phyloP scores from a whole-genome alignment of 2,888 invertebrate genomes.

The Drosophila picticornis region DNA sequence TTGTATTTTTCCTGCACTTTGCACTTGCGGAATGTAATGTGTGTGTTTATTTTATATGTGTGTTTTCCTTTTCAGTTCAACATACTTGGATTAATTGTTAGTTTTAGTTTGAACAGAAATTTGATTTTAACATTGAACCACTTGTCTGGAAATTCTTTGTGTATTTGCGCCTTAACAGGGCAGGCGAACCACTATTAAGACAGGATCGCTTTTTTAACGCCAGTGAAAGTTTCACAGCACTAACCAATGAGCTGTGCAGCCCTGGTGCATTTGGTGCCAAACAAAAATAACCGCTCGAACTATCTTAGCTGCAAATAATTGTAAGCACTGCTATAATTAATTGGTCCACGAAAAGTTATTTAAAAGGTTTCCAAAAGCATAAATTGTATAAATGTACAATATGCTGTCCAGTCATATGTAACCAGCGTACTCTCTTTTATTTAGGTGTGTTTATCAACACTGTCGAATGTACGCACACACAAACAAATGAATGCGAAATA shows the following conservation, averaged over 20 bases:
- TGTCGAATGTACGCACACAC: background rate
- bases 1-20: conserved; percentile 3
- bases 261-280: background rate
- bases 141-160: conserved; percentile 42
- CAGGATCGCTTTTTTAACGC: conserved; percentile 13
- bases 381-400: background rate
- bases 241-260: conserved; percentile 2
- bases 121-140: conserved; percentile 19
- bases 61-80: conserved; percentile 19
- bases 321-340: background rate
- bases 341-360: background rate
- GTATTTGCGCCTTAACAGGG: conserved; percentile 57
- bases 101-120: conserved; percentile 11
- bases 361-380: background rate
- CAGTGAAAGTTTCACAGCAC: background rate
- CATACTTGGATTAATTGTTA: conserved; percentile 38
- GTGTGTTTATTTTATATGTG: conserved; percentile 1
- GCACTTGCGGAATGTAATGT: conserved; percentile 52
- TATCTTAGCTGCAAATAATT: background rate
- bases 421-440: conserved; percentile 13
- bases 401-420: background rate
- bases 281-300: background rate
- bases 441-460: conserved; percentile 22
- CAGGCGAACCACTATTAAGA: conserved; percentile 8
- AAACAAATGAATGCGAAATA: conserved; percentile 1